Percentiles rank a stretch among this genome's conserved stretches.
Conservation (phyloP, 2,888 invertebrate genomes). For the Ectropis crepuscularia region DNA sequence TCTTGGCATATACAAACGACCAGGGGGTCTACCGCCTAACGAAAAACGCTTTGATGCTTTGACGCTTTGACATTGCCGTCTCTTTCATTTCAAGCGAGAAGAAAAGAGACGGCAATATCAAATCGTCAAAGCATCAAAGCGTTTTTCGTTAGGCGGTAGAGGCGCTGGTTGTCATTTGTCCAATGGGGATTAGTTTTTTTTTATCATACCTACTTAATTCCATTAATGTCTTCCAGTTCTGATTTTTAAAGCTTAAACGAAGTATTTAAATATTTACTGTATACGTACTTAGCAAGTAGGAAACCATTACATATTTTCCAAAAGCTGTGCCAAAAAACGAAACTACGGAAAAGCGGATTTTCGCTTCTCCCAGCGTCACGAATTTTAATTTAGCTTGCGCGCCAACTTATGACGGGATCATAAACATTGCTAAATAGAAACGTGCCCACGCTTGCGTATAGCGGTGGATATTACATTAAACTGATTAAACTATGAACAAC, state of each 20-base stretch:
- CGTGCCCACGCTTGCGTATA: conserved; percentile 13
- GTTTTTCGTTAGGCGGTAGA: too few species aligned
- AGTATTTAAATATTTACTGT: background rate
- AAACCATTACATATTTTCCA: conserved; percentile 20
- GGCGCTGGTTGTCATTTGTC: too few species aligned
- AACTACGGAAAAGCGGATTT: conserved; percentile 19
- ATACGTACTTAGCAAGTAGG: background rate
- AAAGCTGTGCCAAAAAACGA: conserved; percentile 38
- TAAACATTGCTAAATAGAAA: conserved; percentile 28
- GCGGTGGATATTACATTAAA: conserved; percentile 27
- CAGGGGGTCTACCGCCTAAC: too few species aligned
- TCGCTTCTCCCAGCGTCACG: conserved; percentile 36
- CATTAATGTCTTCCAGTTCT: background rate
- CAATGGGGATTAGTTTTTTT: too few species aligned
- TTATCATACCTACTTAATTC: background rate
- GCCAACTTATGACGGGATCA: conserved; percentile 25
- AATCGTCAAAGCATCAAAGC: too few species aligned
- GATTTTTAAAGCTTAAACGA: background rate
- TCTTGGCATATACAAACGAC: too few species aligned
- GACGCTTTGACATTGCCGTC: too few species aligned
- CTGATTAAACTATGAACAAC: conserved; percentile 35
- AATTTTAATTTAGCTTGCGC: conserved; percentile 44
- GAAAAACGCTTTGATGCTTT: too few species aligned
- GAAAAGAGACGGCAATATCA: too few species aligned
- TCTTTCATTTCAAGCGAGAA: too few species aligned